Evolutionary conservation across 2,113 vertebrate genomes (phyloP), one percentile per base, ranked within the genome.

Genomic region (Catharus fuscescens): DNA sequence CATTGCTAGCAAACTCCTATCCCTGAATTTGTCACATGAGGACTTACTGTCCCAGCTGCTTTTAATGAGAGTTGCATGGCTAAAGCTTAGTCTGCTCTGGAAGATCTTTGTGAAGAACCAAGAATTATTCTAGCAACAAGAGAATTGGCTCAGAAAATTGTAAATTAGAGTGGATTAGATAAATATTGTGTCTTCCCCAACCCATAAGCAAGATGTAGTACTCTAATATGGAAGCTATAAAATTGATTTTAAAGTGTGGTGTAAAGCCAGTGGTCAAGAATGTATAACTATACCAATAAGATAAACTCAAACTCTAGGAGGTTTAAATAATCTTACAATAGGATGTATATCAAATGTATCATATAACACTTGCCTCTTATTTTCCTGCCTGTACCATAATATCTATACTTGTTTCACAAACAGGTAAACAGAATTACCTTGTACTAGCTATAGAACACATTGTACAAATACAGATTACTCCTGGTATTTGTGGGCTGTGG

Each of bases 41-140:
- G 86, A 79, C 86, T 90, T 94, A 57, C 5, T 88, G 59, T 93
- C 31, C 56, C 86, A 94, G 72, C 44, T 93, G 89, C 73, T 92
- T 95, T 81, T 93, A 81, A 93, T 88, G 64, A 70, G 56, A 89
- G 19, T 29, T 86, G 40, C 31, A 52, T 70, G 76, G 86, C 77
- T 79, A 71, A 90, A 92, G 21, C 47, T 25, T 28, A 25, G 32
- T 36, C 21, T 80, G 12, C n/a, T 74, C 80, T 76, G 48, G 53
- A 64, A 36, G 19, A 69, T 69, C 45, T 61, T 84, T 65, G 16
- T 61, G 53, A 23, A 18, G 54, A 91, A 87, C 45, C 65, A 69
- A 71, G 36, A 64, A 84, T 53, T 84, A 56, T 24, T 38, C 26
- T 23, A 76, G 29, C 67, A 76, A 34, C 1, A n/a, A 92, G 59